phyloP scores from a whole-genome alignment of 2,113 vertebrate species.

The Oreochromis spilurus region DNA sequence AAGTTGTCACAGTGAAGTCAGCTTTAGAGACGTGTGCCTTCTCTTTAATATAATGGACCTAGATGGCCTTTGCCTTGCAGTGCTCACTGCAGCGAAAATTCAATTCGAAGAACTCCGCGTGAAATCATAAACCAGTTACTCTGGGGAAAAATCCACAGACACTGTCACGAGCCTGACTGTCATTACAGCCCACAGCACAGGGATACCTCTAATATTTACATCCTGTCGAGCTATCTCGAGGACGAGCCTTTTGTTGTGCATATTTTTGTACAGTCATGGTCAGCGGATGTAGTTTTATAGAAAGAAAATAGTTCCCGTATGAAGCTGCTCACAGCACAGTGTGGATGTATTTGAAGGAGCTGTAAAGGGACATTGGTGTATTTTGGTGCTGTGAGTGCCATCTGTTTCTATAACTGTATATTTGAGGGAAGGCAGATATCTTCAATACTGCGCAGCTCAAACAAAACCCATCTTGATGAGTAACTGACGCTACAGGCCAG shows the following conservation, averaged over 20 bases:
- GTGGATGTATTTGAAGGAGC: not conserved
- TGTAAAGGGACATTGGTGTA: fast-evolving
- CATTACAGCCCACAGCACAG: not conserved
- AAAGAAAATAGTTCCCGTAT: not conserved
- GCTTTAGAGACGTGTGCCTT: not conserved
- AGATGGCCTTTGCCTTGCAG: not conserved
- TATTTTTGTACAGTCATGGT: not conserved
- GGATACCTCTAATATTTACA: not conserved
- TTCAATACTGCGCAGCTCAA: not conserved
- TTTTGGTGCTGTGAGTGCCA: not conserved
- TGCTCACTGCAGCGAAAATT: not conserved
- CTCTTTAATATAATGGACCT: fast-evolving
- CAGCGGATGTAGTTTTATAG: not conserved
- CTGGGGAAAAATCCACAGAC: not conserved
- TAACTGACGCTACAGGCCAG: not conserved
- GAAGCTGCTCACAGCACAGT: fast-evolving
- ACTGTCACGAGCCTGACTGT: fast-evolving
- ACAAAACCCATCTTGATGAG: not conserved
- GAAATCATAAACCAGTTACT: not conserved
- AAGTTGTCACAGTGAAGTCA: fast-evolving
- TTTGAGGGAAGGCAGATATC: not conserved
- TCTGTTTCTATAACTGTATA: not conserved
- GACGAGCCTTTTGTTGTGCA: not conserved
- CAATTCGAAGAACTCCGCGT: not conserved
- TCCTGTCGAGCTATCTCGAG: fast-evolving